Conservation (phyloP, 2,888 invertebrate species). For the Polia nebulosa region DNA sequence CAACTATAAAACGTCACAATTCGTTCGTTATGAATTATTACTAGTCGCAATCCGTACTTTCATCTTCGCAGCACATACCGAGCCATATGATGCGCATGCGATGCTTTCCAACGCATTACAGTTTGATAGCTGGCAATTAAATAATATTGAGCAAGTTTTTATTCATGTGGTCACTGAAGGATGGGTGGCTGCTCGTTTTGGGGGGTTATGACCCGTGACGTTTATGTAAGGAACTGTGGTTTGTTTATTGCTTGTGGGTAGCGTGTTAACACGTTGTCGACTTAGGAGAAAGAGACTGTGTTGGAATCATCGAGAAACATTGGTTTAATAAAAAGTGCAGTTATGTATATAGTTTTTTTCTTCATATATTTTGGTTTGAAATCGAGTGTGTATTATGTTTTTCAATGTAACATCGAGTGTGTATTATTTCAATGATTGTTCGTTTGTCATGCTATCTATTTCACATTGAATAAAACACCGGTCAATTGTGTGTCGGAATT, state of each 20-base stretch:
- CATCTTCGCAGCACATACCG: slow-evolving; percentile 64
- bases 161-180: slow-evolving; percentile 58
- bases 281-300: slow-evolving; percentile 1
- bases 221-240: slow-evolving; percentile 36
- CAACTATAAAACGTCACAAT: slow-evolving; percentile 52
- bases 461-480: too few relatives aligned
- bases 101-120: slow-evolving; percentile 68
- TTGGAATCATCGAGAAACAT: neutral
- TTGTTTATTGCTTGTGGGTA: slow-evolving; percentile 13
- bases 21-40: slow-evolving; percentile 59
- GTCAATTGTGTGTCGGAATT: too few relatives aligned
- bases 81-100: slow-evolving; percentile 61
- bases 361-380: neutral
- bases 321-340: neutral
- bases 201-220: slow-evolving; percentile 57
- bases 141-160: slow-evolving; percentile 59
- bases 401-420: neutral
- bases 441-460: too few relatives aligned
- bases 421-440: too few relatives aligned
- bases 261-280: slow-evolving; percentile 5
- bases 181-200: slow-evolving; percentile 32
- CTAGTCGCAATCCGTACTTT: slow-evolving; percentile 63
- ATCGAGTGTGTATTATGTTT: neutral
- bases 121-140: slow-evolving; percentile 62
- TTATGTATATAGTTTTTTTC: neutral